Percentiles rank a stretch among this genome's conserved stretches.
phyloP scores from a whole-genome alignment of 2,113 vertebrate genomes.

The Microcebus tavaratra region DNA sequence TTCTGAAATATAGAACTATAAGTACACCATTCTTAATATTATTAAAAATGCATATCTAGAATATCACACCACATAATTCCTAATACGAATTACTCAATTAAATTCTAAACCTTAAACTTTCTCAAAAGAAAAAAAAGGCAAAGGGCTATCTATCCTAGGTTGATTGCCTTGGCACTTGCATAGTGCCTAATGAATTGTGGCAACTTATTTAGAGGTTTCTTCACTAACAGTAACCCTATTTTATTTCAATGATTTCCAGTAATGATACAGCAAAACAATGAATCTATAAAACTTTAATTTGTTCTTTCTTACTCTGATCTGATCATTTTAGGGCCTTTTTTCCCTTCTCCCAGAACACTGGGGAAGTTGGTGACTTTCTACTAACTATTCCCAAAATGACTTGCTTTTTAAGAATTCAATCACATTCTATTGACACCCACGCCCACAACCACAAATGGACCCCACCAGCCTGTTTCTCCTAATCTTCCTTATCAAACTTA shows the following conservation, averaged over 20 bases:
- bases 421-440: not conserved
- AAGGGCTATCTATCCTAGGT: not conserved
- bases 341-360: not conserved
- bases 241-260: not conserved
- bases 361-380: not conserved
- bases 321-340: not conserved
- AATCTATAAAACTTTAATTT: not conserved
- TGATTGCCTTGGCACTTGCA: not conserved
- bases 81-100: not conserved
- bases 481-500: not conserved
- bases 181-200: not conserved
- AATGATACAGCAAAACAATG: not conserved
- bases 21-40: not conserved
- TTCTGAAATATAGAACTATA: not conserved
- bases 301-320: not conserved
- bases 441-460: not conserved
- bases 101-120: not conserved
- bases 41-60: not conserved
- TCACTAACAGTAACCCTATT: not conserved
- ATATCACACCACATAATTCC: not conserved
- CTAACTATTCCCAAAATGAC: not conserved
- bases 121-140: not conserved
- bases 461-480: not conserved
- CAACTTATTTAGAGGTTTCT: not conserved
- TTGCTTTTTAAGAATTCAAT: not conserved